Evolutionary conservation across 2,113 vertebrate species (phyloP), one percentile per base, ranked within the genome.

Genomic region (Ceuthmochares aereus): DNA sequence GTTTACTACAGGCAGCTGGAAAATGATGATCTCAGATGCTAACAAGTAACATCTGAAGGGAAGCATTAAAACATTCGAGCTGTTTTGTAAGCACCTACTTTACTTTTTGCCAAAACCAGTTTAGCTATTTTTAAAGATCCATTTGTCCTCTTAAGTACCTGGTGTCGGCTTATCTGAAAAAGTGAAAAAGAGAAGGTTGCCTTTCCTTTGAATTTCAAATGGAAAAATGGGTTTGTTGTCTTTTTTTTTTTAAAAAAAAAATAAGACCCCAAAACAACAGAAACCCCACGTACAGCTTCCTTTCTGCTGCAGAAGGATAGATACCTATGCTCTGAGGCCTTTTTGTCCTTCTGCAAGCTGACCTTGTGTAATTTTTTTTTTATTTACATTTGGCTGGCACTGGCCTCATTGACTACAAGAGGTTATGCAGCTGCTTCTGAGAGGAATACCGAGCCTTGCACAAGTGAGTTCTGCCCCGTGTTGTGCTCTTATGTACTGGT

Each of bases 81-180:
- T 91, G 91, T 95, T 96, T 96, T 95, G 91, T 95, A 94, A 97
- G 94, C 95, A 96, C 95, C 95, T 96, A 93, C 87, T 97, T 76
- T 6, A 70, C 43, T 70, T 76, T 64, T 87, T 60, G 30, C 94
- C 84, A 62, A 81, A 37, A 26, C 60, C 86, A 8, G 40, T 59
- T 63, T 12, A 76, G 90, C 90, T 72, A 4, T 95, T 77, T 80
- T 91, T 84, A 49, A 75, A 55, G 72, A 13, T 34, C 19, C 32
- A 2, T 89, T 90, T 70, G 63, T 81, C 93, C 83, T 25, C n/a
- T 74, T 3, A 45, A 81, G 89, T 59, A 70, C 86, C 73, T 26
- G 72, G 26, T 67, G 73, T 63, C 5, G 3, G 59, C 63, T 72
- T 54, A 37, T 34, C 60, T 78, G 29, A 85, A 75, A 2, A 17